These are phyloP conservation scores for Nesogale talazaci DNA, from an alignment of 2,113 vertebrate genomes.

Conservation along the genomic window DNA sequence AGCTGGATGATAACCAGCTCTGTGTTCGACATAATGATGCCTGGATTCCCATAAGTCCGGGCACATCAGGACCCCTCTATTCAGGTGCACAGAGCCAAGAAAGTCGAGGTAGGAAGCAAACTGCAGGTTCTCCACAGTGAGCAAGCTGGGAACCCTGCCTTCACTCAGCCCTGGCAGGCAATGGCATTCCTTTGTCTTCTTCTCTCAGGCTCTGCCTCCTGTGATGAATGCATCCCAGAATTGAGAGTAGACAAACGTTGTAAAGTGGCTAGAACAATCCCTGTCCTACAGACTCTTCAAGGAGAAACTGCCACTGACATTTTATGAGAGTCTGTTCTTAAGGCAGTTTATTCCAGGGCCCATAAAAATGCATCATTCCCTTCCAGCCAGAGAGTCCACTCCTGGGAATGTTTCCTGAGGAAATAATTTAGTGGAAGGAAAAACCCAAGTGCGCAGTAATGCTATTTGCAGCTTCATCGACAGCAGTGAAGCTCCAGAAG, in stretches of 20 bases:
- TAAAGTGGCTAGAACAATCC: constrained; percentile 20
- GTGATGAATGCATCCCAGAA: background rate
- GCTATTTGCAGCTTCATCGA: constrained; percentile 22
- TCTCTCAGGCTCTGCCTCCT: background rate
- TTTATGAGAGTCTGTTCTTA: constrained; percentile 54
- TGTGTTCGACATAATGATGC: background rate
- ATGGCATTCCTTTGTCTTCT: background rate
- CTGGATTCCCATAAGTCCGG: background rate
- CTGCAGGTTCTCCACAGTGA: background rate
- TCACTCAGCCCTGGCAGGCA: background rate
- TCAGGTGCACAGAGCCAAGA: background rate
- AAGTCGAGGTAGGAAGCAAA: background rate
- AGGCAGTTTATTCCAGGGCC: constrained; percentile 41
- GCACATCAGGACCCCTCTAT: background rate
- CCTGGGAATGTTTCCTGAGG: constrained; percentile 60
- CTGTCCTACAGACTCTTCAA: constrained; percentile 68
- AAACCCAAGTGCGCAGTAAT: constrained; percentile 41
- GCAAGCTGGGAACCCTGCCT: background rate
- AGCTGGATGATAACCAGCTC: background rate
- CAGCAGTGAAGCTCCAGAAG: constrained; percentile 30
- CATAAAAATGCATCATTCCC: constrained; percentile 70
- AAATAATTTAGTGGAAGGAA: constrained; percentile 64
- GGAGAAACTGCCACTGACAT: constrained; percentile 65
- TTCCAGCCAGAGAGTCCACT: constrained; percentile 58
- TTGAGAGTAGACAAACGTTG: background rate